Conservation (phyloP, 1,140 invertebrate genomes). For the Laodelphax striatellus region DNA sequence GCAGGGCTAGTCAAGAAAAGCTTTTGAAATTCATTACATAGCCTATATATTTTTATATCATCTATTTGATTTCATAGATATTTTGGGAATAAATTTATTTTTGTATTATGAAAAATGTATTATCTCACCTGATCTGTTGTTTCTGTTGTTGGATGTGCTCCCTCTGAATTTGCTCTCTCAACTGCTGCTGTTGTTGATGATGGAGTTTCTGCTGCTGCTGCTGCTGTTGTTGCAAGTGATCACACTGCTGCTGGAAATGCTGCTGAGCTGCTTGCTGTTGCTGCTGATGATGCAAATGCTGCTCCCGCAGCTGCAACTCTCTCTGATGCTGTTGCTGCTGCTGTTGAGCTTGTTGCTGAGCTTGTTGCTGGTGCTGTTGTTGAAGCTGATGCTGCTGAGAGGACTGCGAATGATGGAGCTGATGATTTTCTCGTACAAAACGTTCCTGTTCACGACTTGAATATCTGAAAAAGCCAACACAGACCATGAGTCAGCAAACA, state of each 20-base stretch:
- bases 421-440: conserved; percentile 19
- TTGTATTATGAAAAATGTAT: too few relatives aligned
- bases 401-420: conserved; percentile 12
- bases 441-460: conserved; percentile 18
- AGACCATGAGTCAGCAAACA: too few relatives aligned
- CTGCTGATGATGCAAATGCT: conserved; percentile 4
- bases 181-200: conserved; percentile 31
- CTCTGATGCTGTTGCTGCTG: conserved; percentile 29
- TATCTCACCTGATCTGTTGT: conserved; percentile 18
- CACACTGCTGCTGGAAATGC: conserved; percentile 18
- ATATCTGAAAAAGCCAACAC: conserved; percentile 15
- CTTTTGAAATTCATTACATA: too few relatives aligned
- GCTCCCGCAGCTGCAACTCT: conserved; percentile 21
- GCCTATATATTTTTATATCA: too few relatives aligned
- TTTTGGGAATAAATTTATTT: too few relatives aligned
- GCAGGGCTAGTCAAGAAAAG: too few relatives aligned
- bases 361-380: conserved; percentile 8
- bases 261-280: conserved; percentile 23
- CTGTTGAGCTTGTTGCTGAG: conserved; percentile 6
- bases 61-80: too few relatives aligned
- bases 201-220: conserved; percentile 33
- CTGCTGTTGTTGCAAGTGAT: conserved; percentile 25
- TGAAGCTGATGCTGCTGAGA: conserved; percentile 6
- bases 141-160: conserved; percentile 30
- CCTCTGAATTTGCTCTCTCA: conserved; percentile 31